Percentiles rank a stretch among this genome's conserved stretches.
These are phyloP conservation scores for Todus mexicanus DNA, from an alignment of 2,797 vertebrate genomes.

Conservation along the genomic window DNA sequence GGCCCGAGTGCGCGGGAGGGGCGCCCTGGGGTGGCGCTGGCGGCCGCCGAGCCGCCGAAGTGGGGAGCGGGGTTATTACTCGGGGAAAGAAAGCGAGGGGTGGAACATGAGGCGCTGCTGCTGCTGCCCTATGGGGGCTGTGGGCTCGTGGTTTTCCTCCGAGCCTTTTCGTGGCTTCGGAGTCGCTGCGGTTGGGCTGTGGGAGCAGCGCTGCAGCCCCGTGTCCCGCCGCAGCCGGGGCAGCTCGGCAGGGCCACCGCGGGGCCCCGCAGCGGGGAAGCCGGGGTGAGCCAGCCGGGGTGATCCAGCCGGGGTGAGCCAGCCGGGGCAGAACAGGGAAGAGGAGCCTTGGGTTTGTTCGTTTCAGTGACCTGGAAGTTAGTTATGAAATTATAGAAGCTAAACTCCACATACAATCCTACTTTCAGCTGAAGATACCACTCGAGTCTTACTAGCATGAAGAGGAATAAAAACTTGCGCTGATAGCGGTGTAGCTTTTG, in stretches of 20 bases:
- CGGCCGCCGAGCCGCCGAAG: no score
- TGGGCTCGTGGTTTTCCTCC: neutral
- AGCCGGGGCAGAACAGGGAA: no score
- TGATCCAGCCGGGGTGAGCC: no score
- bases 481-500: neutral
- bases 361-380: neutral
- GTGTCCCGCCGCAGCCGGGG: neutral
- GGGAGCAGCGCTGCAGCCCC: neutral
- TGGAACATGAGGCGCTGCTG: no score
- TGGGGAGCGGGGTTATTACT: neutral
- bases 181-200: neutral
- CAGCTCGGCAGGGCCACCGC: no score
- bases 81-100: no score
- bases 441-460: neutral
- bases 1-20: no score
- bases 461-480: neutral
- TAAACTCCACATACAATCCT: neutral
- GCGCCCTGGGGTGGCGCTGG: no score
- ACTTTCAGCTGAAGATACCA: neutral
- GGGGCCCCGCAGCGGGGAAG: no score
- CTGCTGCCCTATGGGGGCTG: no score
- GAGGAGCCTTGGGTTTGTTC: neutral
- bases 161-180: neutral
- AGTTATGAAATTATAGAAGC: neutral
- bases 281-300: no score